Conservation (phyloP, 1,140 invertebrate species). For the Macrostomum lignano region DNA sequence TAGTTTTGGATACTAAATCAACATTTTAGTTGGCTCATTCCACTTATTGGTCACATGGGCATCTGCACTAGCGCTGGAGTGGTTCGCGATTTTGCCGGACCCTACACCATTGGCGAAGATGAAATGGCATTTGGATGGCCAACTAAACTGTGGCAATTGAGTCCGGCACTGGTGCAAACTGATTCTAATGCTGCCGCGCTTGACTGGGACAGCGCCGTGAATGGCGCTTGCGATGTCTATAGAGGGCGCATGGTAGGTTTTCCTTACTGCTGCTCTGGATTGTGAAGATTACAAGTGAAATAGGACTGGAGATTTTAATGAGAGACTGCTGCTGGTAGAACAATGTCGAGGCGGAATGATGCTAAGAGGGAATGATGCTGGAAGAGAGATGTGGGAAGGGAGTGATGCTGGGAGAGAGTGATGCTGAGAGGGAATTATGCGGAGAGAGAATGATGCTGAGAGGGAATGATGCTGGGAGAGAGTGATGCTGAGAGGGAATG, state of each 20-base stretch:
- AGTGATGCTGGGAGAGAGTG: no score
- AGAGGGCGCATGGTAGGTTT: slow-evolving; percentile 47
- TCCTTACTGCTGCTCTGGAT: neutral
- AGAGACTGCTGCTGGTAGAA: no score
- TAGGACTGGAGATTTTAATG: no score
- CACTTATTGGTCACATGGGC: slow-evolving; percentile 92
- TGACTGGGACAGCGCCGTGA: slow-evolving; percentile 52
- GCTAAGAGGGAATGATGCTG: neutral
- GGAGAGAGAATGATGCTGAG: no score
- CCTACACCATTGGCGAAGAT: slow-evolving; percentile 55
- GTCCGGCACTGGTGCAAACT: slow-evolving; percentile 38
- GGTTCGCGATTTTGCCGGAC: slow-evolving; percentile 85
- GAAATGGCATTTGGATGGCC: slow-evolving; percentile 88
- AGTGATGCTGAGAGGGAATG: no score
- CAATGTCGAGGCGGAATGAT: no score
- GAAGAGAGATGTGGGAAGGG: slow-evolving; percentile 2
- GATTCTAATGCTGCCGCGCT: no score
- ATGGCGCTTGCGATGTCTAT: slow-evolving; percentile 70
- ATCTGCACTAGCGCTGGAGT: slow-evolving; percentile 66
- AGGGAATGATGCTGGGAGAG: no score
- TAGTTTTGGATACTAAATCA: no score
- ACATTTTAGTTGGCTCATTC: slow-evolving; percentile 83
- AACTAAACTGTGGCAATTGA: slow-evolving; percentile 35
- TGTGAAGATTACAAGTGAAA: no score
- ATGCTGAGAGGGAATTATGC: no score